Base-by-base conservation (phyloP, 1,140 invertebrate genomes). In the Drosophila micromelanica region DNA sequence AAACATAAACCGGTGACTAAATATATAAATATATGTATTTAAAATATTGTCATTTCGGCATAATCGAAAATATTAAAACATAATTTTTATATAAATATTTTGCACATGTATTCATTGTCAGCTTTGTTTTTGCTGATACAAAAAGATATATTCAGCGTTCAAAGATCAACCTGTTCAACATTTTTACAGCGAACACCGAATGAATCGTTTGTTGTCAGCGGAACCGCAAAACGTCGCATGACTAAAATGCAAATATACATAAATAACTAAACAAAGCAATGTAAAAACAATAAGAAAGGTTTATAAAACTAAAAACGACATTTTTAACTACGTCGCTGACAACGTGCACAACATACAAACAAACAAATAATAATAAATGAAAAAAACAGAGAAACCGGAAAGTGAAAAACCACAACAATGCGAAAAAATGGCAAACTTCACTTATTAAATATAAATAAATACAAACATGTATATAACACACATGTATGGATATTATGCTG, bases 191-290 rank as follows among this genome's bases (percentile, higher is more conserved):
- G 70, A 73, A 71, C 74, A 61, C 45, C 46, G n/a, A 79, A 76
- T 76, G 80, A 84, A 49, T 57, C 72, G 62, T 15, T 32, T 32
- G 30, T 32, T 65, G 68, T 60, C 61, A 69, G 54, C 63, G 52
- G 42, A 65, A 60, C 46, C 55, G 55, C 54, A 45, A 42, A 55
- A 9, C 40, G 51, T 85, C 67, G 78, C 82, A 78, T 87, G 81
- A 87, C 82, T 87, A 69, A 86, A 78, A 87, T 78, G 82, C 70
- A 87, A 86, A 86, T 81, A 75, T 30, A 40, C 12, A 61, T 62
- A 84, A 76, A 76, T 68, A 75, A 63, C 54, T 60, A 70, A 75
- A 46, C 35, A 57, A 62, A 79, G 17, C 43, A 61, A 72, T 57
- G 37, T 45, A 57, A 63, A 40, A 72, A 65, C 43, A 68, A 62